Base-by-base conservation (phyloP, 2,113 vertebrate species). In the Hipposideros armiger region DNA sequence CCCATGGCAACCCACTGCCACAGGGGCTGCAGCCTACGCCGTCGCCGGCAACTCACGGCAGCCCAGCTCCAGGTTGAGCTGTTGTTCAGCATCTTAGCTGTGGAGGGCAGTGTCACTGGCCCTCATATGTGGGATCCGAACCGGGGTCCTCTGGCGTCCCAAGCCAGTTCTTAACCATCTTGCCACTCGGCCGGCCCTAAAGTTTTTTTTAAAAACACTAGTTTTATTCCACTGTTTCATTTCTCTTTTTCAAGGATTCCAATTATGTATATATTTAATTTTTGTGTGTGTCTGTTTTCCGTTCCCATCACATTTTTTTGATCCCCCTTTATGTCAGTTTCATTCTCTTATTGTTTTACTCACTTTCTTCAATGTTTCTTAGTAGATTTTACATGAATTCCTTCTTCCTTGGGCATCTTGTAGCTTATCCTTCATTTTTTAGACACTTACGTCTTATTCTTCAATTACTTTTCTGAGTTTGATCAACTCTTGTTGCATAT, bases 341-440 rank as follows among this genome's bases (percentile, higher is more conserved):
- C 67, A 62, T 73, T 54, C 15, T n/a, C 36, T 73, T 73, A 28
- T 42, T 86, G 26, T 50, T 88, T 87, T 80, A 72, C 28, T 62
- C 32, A 52, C 42, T 88, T 54, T 82, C 45, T 70, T 69, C 40
- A 36, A 4, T 42, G 40, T 70, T 78, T 42, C 54, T 60, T 19
- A 77, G 74, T 50, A 69, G n/a, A 28, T 52, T 69, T 72, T 80
- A 91, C 86, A 86, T 85, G 72, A 52, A 85, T 86, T 86, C 36
- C 73, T 80, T 72, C n/a, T 86, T 54, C 42, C 22, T 69, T 90
- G 26, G 13, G 17, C 40, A 84, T 10, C 20, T 74, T 45, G 30
- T 42, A 64, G 42, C 50, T 58, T 64, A 91, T 82, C 7, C 36
- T 88, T 73, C 56, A 66, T 30, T 45, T 80, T 66, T 95, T 58